phyloP scores from a whole-genome alignment of 1,140 invertebrate species.

The fruit fly (Drosophila melanogaster) region DNA sequence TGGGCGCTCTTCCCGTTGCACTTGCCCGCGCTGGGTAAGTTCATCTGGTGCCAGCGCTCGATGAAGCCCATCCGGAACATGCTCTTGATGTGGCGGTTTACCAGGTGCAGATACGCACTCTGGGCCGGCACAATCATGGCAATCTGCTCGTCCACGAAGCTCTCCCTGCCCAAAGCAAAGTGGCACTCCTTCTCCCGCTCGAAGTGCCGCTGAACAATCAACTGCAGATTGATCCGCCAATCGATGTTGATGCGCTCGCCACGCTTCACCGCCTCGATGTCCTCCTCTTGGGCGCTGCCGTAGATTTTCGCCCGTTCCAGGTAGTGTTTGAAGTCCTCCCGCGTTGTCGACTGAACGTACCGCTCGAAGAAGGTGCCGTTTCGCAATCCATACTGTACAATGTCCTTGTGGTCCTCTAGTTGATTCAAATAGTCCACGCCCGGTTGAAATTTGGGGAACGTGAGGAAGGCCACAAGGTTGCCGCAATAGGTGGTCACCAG shows the following conservation, averaged over 20 bases:
- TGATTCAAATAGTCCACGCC: constrained; percentile 91
- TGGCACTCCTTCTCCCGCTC: constrained; percentile 76
- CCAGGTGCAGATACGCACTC: constrained; percentile 90
- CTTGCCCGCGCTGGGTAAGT: constrained; percentile 91
- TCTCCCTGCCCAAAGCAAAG: constrained; percentile 86
- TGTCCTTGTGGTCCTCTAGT: constrained; percentile 87
- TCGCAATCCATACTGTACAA: constrained; percentile 90
- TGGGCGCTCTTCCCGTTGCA: constrained; percentile 87
- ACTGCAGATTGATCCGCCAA: constrained; percentile 90
- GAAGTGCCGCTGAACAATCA: constrained; percentile 79
- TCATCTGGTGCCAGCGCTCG: constrained; percentile 91
- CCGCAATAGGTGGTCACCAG: constrained; percentile 96
- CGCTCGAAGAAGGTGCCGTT: constrained; percentile 90
- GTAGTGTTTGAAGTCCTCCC: constrained; percentile 76
- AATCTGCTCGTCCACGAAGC: constrained; percentile 92
- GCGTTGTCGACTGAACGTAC: constrained; percentile 85
- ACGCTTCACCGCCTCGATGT: constrained; percentile 87
- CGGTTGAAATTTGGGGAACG: constrained; percentile 94
- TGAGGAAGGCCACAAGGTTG: constrained; percentile 96
- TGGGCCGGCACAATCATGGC: constrained; percentile 89
- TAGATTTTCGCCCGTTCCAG: constrained; percentile 85
- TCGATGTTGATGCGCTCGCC: constrained; percentile 91
- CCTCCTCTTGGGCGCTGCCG: constrained; percentile 82
- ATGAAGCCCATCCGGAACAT: constrained; percentile 94
- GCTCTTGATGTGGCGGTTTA: constrained; percentile 89